A percentile compares a stretch with the other conserved stretches of the same genome.
Evolutionary conservation across 2,113 vertebrate species (phyloP).

Genomic region (Barnardius zonarius): DNA sequence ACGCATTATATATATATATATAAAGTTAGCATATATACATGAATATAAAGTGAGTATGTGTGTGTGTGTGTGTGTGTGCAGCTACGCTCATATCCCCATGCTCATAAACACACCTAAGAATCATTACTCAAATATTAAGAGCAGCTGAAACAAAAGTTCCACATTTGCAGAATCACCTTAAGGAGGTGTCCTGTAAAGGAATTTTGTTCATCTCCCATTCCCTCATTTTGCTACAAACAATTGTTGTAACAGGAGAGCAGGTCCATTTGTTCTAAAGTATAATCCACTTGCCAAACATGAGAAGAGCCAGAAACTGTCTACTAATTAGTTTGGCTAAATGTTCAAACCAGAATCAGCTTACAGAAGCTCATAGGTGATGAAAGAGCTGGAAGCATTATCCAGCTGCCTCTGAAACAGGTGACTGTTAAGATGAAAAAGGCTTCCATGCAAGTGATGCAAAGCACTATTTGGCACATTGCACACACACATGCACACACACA

Average conservation of each 20-base stretch:
- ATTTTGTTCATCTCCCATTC: not conserved
- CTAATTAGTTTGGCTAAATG: not conserved
- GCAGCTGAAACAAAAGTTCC: not conserved
- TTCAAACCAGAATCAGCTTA: not conserved
- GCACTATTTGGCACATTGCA: not conserved
- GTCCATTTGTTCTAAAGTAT: not conserved
- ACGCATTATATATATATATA: not conserved
- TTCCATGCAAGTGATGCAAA: slow-evolving; percentile 2
- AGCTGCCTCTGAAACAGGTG: not conserved
- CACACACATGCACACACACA: not conserved
- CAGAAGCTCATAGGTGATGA: not conserved
- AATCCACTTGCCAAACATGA: not conserved
- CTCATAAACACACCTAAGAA: not conserved
- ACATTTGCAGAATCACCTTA: not conserved
- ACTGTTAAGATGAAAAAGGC: not conserved
- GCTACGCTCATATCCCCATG: not conserved
- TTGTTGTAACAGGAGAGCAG: not conserved
- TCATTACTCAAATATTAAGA: not conserved
- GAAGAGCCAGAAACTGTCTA: not conserved
- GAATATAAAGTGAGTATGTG: not conserved
- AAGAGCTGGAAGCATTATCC: not conserved
- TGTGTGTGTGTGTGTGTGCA: accelerated
- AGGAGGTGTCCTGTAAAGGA: not conserved
- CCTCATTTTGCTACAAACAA: not conserved
- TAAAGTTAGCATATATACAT: not conserved